phyloP scores from a whole-genome alignment of 2,888 invertebrate species.

The Ceriagrion tenellum region DNA sequence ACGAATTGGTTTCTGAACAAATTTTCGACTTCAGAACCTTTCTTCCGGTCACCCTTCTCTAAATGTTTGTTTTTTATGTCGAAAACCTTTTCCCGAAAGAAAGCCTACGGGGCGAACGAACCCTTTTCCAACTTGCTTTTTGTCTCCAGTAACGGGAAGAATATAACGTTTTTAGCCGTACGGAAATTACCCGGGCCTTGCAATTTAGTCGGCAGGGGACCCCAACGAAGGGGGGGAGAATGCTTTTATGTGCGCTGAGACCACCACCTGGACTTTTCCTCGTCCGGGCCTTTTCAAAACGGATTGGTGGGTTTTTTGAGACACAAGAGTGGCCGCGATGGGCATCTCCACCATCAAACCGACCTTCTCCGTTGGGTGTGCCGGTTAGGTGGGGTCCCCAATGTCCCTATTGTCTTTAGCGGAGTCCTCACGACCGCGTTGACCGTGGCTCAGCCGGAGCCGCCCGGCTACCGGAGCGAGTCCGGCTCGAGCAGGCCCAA shows the following conservation, averaged over 20 bases:
- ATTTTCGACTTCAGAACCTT: too few species aligned
- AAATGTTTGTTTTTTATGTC: neutral
- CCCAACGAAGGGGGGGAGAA: neutral
- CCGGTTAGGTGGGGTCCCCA: slow-evolving; percentile 31
- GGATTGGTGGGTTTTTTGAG: neutral
- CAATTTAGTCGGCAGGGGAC: neutral
- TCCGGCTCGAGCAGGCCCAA: neutral
- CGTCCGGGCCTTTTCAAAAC: neutral
- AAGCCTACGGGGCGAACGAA: neutral
- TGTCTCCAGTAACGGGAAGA: neutral
- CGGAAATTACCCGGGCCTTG: slow-evolving; percentile 1
- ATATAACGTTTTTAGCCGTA: slow-evolving; percentile 10
- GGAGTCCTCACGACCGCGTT: slow-evolving; percentile 28
- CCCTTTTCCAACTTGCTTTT: neutral
- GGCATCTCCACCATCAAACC: neutral
- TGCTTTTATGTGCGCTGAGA: too few species aligned
- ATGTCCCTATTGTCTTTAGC: slow-evolving; percentile 57
- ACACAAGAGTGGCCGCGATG: neutral
- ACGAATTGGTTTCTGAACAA: too few species aligned
- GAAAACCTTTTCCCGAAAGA: neutral
- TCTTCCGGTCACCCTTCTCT: too few species aligned
- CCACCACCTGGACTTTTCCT: neutral
- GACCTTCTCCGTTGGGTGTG: slow-evolving; percentile 20
- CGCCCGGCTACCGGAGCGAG: neutral
- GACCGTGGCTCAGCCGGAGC: slow-evolving; percentile 42